Evolutionary conservation across 2,888 invertebrate species (phyloP), one percentile per base, ranked within the genome.

Genomic region (Andrena praecox): DNA sequence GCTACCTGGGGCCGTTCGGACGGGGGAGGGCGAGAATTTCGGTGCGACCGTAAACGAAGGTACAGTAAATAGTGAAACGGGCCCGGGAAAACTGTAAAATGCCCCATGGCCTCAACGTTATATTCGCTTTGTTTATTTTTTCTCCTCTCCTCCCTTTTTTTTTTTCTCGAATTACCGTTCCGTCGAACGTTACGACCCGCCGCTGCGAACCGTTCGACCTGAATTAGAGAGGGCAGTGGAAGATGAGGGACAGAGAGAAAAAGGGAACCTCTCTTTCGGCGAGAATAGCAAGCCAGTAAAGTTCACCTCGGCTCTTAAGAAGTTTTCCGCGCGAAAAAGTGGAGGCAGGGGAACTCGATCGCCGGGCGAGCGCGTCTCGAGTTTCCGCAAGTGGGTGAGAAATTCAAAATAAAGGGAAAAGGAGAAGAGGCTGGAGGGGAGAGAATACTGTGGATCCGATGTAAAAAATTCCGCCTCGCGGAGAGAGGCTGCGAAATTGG

Each of bases 281-380:
- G 82, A 78, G 77, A 85, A 85, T 74, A 83, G 83, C 79, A 52
- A 66, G 72, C 79, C 59, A 73, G 77, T 75, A 85, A 85, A 86
- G 85, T 86, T 86, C 69, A 60, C 35, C 72, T 50, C 73, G 69
- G 75, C 82, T 87, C 87, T 85, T 85, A 80, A 62, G 77, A 86
- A 86, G 60, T 86, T 87, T 71, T 69, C 64, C 76, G 74, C 77
- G 87, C 73, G 85, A 87, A 77, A 80, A 82, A 79, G 67, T 59
- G 82, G 56, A 50, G 82, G 77, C 56, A 75, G 42, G 77, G 77
- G 82, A 42, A 42, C 42, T 42, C 82, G 82, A 82, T 86, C 66
- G 84, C 27, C 42, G 59, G 56, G 31, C 54, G 87, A 82, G 77
- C 70, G 77, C 85, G 77, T 75, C 75, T 59, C 60, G 82, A 81